Evolutionary conservation across 30 jellyfish, hydroid and myxozoan species (phyloP).

Genomic region (Hydractinia echinata): DNA sequence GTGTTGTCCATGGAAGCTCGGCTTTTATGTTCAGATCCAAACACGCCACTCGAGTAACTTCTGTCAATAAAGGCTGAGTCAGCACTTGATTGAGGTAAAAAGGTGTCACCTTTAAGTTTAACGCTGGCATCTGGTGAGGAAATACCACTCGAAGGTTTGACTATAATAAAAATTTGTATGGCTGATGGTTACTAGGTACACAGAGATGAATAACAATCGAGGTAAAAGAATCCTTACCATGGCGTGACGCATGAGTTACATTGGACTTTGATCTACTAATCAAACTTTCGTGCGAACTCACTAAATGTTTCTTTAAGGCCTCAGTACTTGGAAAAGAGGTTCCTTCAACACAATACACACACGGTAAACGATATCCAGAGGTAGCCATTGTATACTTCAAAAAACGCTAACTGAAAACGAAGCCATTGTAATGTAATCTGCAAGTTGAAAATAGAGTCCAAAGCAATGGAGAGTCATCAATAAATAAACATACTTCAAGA

Average conservation of each 20-base stretch:
- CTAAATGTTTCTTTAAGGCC: background rate
- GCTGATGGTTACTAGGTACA: no score
- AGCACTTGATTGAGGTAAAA: no score
- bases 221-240: background rate
- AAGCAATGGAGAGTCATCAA: background rate
- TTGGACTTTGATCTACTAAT: background rate
- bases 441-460: background rate
- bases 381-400: background rate
- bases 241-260: background rate
- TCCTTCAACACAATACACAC: background rate
- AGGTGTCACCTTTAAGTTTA: no score
- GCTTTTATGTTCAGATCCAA: no score
- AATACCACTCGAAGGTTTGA: no score
- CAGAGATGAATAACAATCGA: no score
- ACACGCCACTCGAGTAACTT: no score
- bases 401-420: background rate
- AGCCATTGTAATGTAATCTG: background rate
- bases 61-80: no score
- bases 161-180: no score
- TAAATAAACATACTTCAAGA: no score
- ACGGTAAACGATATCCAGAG: background rate
- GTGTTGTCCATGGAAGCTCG: no score
- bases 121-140: no score
- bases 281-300: slow-evolving; percentile 11
- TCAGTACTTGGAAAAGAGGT: background rate